Base-by-base conservation (phyloP, 2,888 invertebrate species). In the Conchocele bisecta region DNA sequence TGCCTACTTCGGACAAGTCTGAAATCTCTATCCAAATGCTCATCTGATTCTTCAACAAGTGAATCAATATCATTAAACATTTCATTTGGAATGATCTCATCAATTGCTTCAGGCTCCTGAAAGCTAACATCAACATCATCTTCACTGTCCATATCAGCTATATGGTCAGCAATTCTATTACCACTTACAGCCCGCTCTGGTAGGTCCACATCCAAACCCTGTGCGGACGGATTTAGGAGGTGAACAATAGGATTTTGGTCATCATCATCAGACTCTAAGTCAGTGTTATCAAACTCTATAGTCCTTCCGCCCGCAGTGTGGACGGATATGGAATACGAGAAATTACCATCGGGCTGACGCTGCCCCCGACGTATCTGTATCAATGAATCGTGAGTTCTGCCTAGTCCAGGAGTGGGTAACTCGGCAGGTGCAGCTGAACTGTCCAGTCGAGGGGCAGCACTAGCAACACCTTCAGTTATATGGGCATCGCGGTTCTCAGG, bases 311-410 rank as follows among this genome's bases (percentile, higher is more conserved):
- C 69, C 11, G 72, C 65, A 22, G 78, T 75, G 51, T 78, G 74
- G 20, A 75, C 75, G 24, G 78, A 77, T 31, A 77, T 74, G 4
- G 77, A 74, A 26, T 74, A 68, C 13, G 77, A 77, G 44, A 74
- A 71, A 9, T 68, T 58, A 9, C 77, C 77, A 37, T 71, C 65
- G 17, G 59, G 51, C 22, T 67, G 63, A 3, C 73, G 46, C 7
- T 73, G 51, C 9, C 77, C 77, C 3, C 77, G 58, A 3, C 77
- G 50, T 7, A 77, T 71, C 65, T 73, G 67, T 31, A 77, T 77
- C 7, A 77, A 44, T 7, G 73, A 70, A 35, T 77, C 51, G 22
- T 24, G 9, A 35, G 46, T 24, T 31, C 35, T 26, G 20, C 44
- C 3, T 17, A n/a, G n/a, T 13, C 44, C n/a, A 2, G 15, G 28